Evolutionary conservation across 2,888 invertebrate species (phyloP).

Genomic region (Digitonthophagus gazella): DNA sequence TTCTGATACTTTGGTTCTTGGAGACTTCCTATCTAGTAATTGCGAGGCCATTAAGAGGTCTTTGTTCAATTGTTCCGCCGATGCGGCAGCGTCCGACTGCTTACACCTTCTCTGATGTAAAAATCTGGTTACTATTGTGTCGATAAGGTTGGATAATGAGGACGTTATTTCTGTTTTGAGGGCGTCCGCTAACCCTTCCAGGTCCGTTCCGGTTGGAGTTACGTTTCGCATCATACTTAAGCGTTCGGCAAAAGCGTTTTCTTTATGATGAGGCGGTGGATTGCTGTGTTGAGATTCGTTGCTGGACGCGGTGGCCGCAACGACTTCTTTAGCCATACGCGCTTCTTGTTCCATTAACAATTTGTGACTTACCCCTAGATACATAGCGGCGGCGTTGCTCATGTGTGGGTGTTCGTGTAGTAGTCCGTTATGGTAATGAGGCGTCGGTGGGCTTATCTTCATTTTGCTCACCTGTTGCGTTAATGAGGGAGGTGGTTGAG

Average conservation of each 20-base stretch:
- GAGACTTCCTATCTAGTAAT: conserved; percentile 80
- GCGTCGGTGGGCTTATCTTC: conserved; percentile 50
- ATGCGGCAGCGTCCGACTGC: conserved; percentile 75
- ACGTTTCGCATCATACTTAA: conserved; percentile 73
- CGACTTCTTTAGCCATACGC: conserved; percentile 65
- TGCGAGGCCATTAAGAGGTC: conserved; percentile 80
- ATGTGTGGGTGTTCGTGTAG: conserved; percentile 51
- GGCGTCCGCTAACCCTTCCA: conserved; percentile 86
- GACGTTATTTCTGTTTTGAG: conserved; percentile 87
- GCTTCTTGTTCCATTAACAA: conserved; percentile 79
- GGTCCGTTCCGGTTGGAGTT: conserved; percentile 72
- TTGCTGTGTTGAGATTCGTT: conserved; percentile 50
- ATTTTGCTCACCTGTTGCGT: conserved; percentile 54
- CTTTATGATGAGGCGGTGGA: conserved; percentile 26
- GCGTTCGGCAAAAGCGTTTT: conserved; percentile 71
- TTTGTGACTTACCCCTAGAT: conserved; percentile 75
- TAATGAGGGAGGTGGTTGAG: conserved; percentile 49
- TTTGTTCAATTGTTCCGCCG: conserved; percentile 82
- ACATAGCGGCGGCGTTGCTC: conserved; percentile 63
- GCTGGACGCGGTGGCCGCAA: conserved; percentile 59
- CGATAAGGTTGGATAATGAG: conserved; percentile 80
- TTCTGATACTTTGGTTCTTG: conserved; percentile 73
- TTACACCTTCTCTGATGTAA: conserved; percentile 79
- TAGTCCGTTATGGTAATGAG: conserved; percentile 40
- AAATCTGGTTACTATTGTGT: conserved; percentile 82